Percentiles rank a stretch among this genome's conserved stretches.
Evolutionary conservation across 2,797 vertebrate genomes (phyloP).

Genomic region (Pseudotriccus pelzelni): DNA sequence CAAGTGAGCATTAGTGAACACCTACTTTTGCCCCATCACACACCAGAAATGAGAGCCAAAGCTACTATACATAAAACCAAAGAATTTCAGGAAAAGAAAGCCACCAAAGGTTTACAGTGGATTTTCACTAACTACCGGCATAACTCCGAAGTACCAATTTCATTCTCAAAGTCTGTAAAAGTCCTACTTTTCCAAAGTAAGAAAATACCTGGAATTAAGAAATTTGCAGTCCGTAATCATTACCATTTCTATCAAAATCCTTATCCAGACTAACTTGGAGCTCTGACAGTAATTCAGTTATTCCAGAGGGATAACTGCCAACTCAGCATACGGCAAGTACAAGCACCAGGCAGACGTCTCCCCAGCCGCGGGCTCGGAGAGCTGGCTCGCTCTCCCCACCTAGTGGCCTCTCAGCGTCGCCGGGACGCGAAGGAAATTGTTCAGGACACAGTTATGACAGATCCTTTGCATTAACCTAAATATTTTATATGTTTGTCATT

Average conservation of each 20-base stretch:
- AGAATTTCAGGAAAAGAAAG: not conserved
- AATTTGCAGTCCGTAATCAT: not conserved
- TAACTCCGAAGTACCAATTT: not conserved
- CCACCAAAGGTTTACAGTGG: not conserved
- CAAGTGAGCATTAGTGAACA: not conserved
- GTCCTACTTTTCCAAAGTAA: not conserved
- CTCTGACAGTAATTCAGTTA: not conserved
- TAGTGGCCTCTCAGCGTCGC: constrained; percentile 51
- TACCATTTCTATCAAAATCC: not conserved
- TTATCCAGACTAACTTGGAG: not conserved
- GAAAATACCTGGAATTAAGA: not conserved
- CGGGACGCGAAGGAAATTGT: not conserved
- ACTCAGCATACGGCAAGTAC: not conserved
- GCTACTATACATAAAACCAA: not conserved
- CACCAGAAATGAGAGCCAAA: not conserved
- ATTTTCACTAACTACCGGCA: not conserved
- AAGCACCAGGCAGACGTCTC: not conserved
- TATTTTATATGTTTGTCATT: not conserved
- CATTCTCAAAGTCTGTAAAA: not conserved
- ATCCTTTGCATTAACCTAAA: not conserved
- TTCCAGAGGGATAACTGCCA: not conserved
- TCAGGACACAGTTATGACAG: not conserved
- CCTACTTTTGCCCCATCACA: not conserved
- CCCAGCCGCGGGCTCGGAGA: not conserved
- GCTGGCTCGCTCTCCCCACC: constrained; percentile 68